phyloP scores from a whole-genome alignment of 2,797 vertebrate genomes.

The Jordanella pulchra region DNA sequence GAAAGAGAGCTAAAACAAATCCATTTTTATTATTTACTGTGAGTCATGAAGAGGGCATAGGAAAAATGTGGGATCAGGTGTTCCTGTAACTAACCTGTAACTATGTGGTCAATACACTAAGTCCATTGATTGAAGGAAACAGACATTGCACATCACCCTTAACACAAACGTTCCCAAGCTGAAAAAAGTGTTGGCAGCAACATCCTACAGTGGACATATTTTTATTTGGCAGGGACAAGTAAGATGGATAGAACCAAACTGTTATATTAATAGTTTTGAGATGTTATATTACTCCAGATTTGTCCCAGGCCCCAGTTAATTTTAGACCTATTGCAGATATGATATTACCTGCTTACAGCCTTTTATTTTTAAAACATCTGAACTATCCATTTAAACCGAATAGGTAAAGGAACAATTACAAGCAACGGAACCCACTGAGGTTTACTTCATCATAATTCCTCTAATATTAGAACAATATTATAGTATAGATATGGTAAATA shows the following conservation, averaged over 20 bases:
- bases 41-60: too few relatives aligned
- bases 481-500: not conserved
- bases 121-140: not conserved
- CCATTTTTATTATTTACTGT: too few relatives aligned
- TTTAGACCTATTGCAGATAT: not conserved
- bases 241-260: not conserved
- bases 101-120: not conserved
- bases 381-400: not conserved
- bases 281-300: not conserved
- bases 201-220: not conserved
- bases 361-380: not conserved
- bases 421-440: conserved; percentile 1
- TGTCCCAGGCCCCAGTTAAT: not conserved
- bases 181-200: not conserved
- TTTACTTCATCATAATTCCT: not conserved
- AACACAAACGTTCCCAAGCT: not conserved
- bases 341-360: not conserved
- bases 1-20: too few relatives aligned
- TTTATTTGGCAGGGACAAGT: not conserved
- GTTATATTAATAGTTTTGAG: not conserved
- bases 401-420: not conserved
- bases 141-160: not conserved
- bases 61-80: not conserved
- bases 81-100: not conserved
- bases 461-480: not conserved